Evolutionary conservation across 2,888 invertebrate species (phyloP).

Genomic region (Euzophera pinguis): DNA sequence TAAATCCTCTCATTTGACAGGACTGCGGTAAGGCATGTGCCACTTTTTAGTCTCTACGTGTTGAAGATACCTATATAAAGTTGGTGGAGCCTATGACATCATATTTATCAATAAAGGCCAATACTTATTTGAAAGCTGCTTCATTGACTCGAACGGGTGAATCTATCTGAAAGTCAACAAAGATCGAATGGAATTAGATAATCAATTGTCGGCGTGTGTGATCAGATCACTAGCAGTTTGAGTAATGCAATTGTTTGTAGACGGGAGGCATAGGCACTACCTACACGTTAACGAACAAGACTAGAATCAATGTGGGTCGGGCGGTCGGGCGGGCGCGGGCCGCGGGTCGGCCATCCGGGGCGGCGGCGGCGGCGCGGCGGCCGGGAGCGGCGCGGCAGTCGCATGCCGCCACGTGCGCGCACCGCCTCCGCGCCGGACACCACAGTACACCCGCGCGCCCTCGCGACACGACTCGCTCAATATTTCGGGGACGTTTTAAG

Average conservation of each 20-base stretch:
- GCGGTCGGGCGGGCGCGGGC: conserved; percentile 23
- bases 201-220: not conserved
- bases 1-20: too few species aligned
- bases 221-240: conserved; percentile 5
- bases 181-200: too few species aligned
- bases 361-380: conserved; percentile 51
- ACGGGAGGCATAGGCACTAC: conserved; percentile 2
- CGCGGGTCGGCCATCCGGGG: conserved; percentile 36
- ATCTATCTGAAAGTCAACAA: not conserved
- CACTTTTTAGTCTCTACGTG: too few species aligned
- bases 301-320: conserved; percentile 35
- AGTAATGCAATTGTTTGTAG: conserved; percentile 7
- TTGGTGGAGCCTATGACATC: too few species aligned
- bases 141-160: too few species aligned
- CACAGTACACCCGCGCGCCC: conserved; percentile 44
- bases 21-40: too few species aligned
- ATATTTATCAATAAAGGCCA: too few species aligned
- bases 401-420: conserved; percentile 72
- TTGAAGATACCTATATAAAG: too few species aligned
- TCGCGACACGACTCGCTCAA: conserved; percentile 51
- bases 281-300: conserved; percentile 19
- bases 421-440: conserved; percentile 55
- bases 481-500: conserved; percentile 34
- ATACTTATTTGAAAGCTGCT: too few species aligned
- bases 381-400: conserved; percentile 60